These are phyloP conservation scores for Holcopasites calliopsidis DNA, from an alignment of 1,140 invertebrate genomes.

Conservation along the genomic window DNA sequence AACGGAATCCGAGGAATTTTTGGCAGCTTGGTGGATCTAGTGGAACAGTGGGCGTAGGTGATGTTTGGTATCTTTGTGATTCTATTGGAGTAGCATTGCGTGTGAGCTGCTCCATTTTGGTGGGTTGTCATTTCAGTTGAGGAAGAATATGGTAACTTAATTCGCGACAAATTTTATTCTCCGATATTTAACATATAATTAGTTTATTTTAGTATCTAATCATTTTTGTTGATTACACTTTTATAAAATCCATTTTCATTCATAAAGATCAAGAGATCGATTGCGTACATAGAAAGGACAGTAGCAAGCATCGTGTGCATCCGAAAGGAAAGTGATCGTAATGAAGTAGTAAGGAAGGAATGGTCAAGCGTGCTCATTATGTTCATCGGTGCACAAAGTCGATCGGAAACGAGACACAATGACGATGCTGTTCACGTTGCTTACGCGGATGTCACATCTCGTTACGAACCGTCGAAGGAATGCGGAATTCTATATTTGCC, in stretches of 20 bases:
- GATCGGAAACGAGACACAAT: conserved; percentile 11
- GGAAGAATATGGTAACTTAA: too few species aligned
- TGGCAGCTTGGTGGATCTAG: too few species aligned
- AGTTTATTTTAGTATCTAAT: too few species aligned
- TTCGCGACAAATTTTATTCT: too few species aligned
- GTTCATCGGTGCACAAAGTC: not conserved
- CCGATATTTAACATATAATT: too few species aligned
- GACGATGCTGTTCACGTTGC: conserved; percentile 44
- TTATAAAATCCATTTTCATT: not conserved
- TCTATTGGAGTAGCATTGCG: too few species aligned
- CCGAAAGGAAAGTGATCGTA: conserved; percentile 22
- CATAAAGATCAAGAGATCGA: not conserved
- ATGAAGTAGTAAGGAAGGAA: conserved; percentile 7
- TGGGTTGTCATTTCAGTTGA: too few species aligned
- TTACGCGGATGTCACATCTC: conserved; percentile 43
- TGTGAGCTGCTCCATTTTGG: too few species aligned
- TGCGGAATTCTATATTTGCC: conserved; percentile 38
- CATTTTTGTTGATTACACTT: too few species aligned
- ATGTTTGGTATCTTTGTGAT: too few species aligned
- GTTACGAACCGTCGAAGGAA: not conserved
- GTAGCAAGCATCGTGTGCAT: not conserved
- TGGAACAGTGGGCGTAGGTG: too few species aligned
- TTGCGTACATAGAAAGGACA: not conserved
- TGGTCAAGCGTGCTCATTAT: conserved; percentile 27
- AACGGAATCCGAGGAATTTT: too few species aligned